phyloP scores from a whole-genome alignment of 2,888 invertebrate species.

The Drosophila setosimentum region DNA sequence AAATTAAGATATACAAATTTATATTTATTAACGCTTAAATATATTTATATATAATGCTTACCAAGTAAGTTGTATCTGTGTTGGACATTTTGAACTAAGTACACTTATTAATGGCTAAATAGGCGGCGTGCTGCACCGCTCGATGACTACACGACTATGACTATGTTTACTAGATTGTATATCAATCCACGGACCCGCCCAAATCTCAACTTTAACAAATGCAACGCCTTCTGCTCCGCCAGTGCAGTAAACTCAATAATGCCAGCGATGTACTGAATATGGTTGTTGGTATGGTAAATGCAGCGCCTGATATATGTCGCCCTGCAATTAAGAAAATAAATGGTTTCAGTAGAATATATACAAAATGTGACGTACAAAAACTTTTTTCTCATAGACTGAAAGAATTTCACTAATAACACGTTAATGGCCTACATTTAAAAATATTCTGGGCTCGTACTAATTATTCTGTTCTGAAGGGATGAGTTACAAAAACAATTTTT shows the following conservation, averaged over 20 bases:
- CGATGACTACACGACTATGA: conserved; percentile 63
- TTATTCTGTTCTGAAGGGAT: neutral
- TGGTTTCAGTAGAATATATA: neutral
- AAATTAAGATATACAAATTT: conserved; percentile 54
- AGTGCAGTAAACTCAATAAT: conserved; percentile 40
- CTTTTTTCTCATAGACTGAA: neutral
- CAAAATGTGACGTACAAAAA: neutral
- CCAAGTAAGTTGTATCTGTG: conserved; percentile 59
- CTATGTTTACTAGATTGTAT: conserved; percentile 51
- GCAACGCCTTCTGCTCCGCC: conserved; percentile 33
- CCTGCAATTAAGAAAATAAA: conserved; percentile 57
- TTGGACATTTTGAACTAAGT: conserved; percentile 69
- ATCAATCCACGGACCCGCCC: conserved; percentile 17
- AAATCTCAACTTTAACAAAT: conserved; percentile 37
- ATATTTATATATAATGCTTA: conserved; percentile 52
- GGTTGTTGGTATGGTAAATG: conserved; percentile 41
- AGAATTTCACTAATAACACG: neutral
- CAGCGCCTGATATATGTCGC: conserved; percentile 77
- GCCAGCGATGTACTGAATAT: conserved; percentile 28
- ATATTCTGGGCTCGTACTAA: neutral
- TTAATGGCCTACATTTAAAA: neutral
- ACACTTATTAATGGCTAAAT: conserved; percentile 62
- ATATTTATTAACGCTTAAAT: conserved; percentile 79
- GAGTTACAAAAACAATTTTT: neutral
- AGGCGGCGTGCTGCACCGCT: conserved; percentile 6